phyloP scores from a whole-genome alignment of 2,113 vertebrate genomes.

The Porphyrio hochstetteri region DNA sequence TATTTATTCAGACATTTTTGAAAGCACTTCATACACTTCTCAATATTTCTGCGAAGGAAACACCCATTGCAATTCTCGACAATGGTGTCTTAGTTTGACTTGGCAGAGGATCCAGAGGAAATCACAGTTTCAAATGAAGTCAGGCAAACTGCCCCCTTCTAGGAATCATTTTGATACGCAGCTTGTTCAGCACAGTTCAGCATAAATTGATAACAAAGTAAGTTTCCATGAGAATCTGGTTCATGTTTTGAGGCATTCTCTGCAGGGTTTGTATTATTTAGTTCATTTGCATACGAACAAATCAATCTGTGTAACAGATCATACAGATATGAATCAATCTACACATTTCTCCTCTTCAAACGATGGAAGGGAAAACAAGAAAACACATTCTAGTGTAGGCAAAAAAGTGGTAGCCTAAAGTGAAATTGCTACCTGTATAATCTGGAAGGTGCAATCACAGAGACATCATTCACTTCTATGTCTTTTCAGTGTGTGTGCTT shows the following conservation, averaged over 20 bases:
- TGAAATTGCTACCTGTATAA: background rate
- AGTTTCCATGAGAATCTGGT: background rate
- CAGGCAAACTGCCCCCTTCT: background rate
- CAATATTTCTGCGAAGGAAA: background rate
- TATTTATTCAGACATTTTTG: background rate
- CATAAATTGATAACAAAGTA: background rate
- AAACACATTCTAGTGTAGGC: background rate
- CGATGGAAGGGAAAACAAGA: background rate
- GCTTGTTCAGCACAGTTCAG: background rate
- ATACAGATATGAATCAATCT: background rate
- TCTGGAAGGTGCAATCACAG: background rate
- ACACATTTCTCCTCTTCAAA: background rate
- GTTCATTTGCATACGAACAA: background rate
- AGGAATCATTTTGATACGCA: background rate
- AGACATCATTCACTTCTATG: background rate
- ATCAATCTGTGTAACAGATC: too few relatives aligned
- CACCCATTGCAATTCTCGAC: background rate
- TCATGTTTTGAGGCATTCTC: background rate
- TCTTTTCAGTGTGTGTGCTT: background rate
- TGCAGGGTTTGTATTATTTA: background rate
- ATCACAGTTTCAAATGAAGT: background rate
- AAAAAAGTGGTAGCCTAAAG: background rate
- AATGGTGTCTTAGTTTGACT: background rate
- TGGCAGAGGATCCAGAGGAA: background rate
- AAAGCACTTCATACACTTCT: background rate